Evolutionary conservation across 2,888 invertebrate species (phyloP).

Genomic region (Fragum sueziense): DNA sequence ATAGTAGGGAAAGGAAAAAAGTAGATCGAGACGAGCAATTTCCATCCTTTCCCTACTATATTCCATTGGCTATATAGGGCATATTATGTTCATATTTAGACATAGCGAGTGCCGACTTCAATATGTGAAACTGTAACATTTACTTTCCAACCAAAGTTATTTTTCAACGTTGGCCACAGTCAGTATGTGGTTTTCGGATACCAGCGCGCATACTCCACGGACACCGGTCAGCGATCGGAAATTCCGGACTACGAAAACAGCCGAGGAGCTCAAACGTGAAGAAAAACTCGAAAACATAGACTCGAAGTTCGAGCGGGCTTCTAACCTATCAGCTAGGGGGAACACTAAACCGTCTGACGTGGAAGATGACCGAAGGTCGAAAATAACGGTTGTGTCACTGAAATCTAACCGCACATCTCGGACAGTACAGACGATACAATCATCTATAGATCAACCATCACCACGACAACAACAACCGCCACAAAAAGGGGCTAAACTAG

Average conservation of each 20-base stretch:
- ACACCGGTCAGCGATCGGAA: conserved; percentile 12
- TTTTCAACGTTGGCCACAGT: too few species aligned
- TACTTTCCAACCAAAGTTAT: too few species aligned
- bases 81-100: too few species aligned
- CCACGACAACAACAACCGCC: not conserved
- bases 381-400: conserved; percentile 56
- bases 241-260: conserved; percentile 1
- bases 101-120: too few species aligned
- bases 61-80: too few species aligned
- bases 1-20: too few species aligned
- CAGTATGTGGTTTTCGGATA: conserved; percentile 43
- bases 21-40: too few species aligned
- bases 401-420: conserved; percentile 56
- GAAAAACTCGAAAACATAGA: conserved; percentile 13
- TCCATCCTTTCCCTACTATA: too few species aligned
- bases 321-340: conserved; percentile 2
- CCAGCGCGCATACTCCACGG: conserved; percentile 30
- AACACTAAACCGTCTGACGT: conserved; percentile 32
- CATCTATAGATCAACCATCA: conserved; percentile 27
- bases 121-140: too few species aligned
- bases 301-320: conserved; percentile 17
- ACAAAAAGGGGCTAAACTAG: conserved; percentile 11
- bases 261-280: not conserved
- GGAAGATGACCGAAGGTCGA: conserved; percentile 55
- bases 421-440: conserved; percentile 56